Evolutionary conservation across 2,888 invertebrate species (phyloP), one percentile per base, ranked within the genome.

Genomic region (Lasioglossum villosulum): DNA sequence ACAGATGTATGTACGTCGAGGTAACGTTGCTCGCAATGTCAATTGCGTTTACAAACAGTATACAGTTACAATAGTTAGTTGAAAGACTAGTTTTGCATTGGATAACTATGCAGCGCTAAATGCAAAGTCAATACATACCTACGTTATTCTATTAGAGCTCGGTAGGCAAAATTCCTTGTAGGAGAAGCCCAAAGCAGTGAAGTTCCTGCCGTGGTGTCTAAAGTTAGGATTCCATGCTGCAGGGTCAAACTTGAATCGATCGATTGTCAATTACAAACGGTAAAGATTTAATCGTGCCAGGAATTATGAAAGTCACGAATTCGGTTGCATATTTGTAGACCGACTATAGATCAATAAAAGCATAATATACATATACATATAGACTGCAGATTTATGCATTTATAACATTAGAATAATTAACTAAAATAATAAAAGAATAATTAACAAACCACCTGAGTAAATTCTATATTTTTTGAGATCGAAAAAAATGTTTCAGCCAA

Each of bases 191-290:
- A 59, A 27, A 14, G 59, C 5, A 27, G 14, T 1, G 27, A 59
- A 59, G 66, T 34, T 66, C 19, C 66, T 19, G 14, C 66, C 14
- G 66, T 23, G 34, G 66, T 68, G 66, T 68, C 66, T 68, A 68
- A 68, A 68, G 34, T 37, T 34, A 68, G 66, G 66, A 37, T 37
- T 23, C 34, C 1, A 68, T 37, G 19, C 37, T n/a, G 23, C 71
- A 30, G 42, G 59, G 75, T 16, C 4, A 27, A 10, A 27, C 27
- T 56, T 4, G n/a, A 8, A 27, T 75, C 37, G 56, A 39, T 75
- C 56, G 56, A 75, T 39, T n/a, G 19, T 10, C 56, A 27, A 52
- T 39, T n/a, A 39, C 19, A 27, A 39, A 71, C 39, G n/a, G 10
- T 2, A 8, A 30, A 45, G 45, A 27, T 30, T 72, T 30, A 19